phyloP scores from a whole-genome alignment of 2,113 vertebrate species.

The Megaceryle torquata region DNA sequence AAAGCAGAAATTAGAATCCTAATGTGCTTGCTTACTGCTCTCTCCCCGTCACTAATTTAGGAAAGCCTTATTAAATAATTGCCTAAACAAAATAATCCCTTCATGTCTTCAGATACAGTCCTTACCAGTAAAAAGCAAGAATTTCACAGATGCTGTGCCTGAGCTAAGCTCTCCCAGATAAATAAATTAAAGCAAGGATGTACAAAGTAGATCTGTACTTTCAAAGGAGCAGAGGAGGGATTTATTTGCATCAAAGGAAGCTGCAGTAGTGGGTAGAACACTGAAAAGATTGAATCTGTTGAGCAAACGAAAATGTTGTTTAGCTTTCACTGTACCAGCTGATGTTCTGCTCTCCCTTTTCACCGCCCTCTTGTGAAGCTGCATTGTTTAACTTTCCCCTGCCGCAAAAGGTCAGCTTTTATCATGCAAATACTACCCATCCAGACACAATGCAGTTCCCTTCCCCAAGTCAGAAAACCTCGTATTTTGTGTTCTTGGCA shows the following conservation, averaged over 20 bases:
- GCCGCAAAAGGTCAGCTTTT: conserved; percentile 8
- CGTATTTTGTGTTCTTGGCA: background rate
- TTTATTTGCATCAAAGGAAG: conserved; percentile 56
- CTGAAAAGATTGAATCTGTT: conserved; percentile 48
- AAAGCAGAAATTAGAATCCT: background rate
- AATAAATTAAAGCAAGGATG: conserved; percentile 19
- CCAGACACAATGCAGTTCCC: background rate
- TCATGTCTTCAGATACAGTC: background rate
- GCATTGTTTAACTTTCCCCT: background rate
- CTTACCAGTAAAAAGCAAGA: conserved; percentile 4
- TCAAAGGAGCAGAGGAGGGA: conserved; percentile 46
- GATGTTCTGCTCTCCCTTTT: conserved; percentile 4
- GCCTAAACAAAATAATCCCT: conserved; percentile 11
- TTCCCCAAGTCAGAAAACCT: background rate
- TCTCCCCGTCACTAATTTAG: conserved; percentile 5
- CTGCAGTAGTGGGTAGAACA: conserved; percentile 41
- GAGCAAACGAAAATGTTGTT: conserved; percentile 43
- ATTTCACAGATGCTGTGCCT: conserved; percentile 31
- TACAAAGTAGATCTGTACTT: conserved; percentile 51
- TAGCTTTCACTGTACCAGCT: conserved; percentile 17
- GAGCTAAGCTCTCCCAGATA: conserved; percentile 3
- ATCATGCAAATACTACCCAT: background rate
- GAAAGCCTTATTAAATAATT: conserved; percentile 40
- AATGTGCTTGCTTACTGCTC: conserved; percentile 9
- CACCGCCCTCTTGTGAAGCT: background rate